Evolutionary conservation across 1,140 invertebrate genomes (phyloP), one percentile per base, ranked within the genome.

Genomic region (Brachystomella parvula): DNA sequence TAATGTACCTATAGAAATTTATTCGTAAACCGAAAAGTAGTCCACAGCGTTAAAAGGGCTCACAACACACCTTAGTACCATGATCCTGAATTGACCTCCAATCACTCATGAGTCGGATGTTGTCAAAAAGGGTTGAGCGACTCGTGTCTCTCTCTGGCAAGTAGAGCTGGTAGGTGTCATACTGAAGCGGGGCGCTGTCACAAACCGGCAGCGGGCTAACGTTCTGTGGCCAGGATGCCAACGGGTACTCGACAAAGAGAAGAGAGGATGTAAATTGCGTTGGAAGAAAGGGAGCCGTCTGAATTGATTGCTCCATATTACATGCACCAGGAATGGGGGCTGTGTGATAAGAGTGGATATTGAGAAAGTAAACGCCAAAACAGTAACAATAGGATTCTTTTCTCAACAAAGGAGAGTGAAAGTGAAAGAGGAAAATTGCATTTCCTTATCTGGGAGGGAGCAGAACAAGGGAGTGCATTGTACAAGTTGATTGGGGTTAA

Each of bases 281-380:
- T 33, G 77, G 77, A 70, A 88, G 78, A 73, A 82, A 89, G 9
- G 89, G 87, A 24, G 86, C 82, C 65, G 81, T 82, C 73, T 82
- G 77, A n/a, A 84, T 76, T 47, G 82, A 75, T 70, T 84, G 85
- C 73, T 87, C 84, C 80, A 88, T 82, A 70, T 87, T 89, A 74
- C 88, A 90, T 32, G 86, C 88, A 65, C 89, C 89, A 47, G 88
- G 88, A 71, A 89, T 79, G 2, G 89, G 88, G 74, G 83, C 88
- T 89, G 76, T 64, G 59, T 59, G 26, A 59, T 17, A 49, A 21
- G 31, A 28, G 19, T 15, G 26, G 53, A 56, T 56, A 21, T 12
- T 21, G 26, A 9, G 21, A 56, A 56, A n/a, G n/a, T n/a, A n/a
- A n/a, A n/a, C n/a, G n/a, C n/a, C n/a, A n/a, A n/a, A n/a, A n/a